Base-by-base conservation (phyloP, 2,888 invertebrate species). In the Amphipyra berbera region DNA sequence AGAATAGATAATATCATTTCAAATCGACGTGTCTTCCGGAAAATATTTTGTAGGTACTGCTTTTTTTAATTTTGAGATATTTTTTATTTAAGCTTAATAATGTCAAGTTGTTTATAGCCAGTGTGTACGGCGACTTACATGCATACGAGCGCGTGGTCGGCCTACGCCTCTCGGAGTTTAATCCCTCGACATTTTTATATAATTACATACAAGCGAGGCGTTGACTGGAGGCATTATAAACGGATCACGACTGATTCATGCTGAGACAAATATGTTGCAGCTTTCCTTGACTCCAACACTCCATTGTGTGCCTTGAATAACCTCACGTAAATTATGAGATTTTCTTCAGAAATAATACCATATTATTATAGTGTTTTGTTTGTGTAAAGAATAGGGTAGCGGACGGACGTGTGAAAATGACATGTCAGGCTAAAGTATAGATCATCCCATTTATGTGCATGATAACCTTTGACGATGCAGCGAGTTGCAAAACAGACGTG, bases 381-480 rank as follows among this genome's bases (percentile, higher is more conserved):
- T 60, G 38, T 40, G 47, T 44, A 54, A 53, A 55, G 60, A 59
- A 57, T 55, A 49, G 48, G 61, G 55, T 61, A 71, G 38, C 57
- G 21, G 33, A 33, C 30, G 15, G 55, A 45, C 27, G 37, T 30
- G 49, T 64, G 47, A 46, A 52, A 49, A 68, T 66, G 61, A 61
- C 78, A 68, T 61, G 58, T 48, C 68, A 68, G 55, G 59, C 45
- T 66, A 66, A 78, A 79, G n/a, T n/a, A 77, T 70, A 72, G 77
- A 78, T 75, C 81, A 82, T 82, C 79, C 82, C 79, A 76, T 83
- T 83, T 82, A 84, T 57, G 80, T 83, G 61, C 76, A 81, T 84
- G 88, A 89, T 90, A 90, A 92, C 89, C 90, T 91, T 88, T 90
- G 86, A 82, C 79, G 83, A 76, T 69, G 82, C 78, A 79, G 82